A percentile compares a stretch with the other conserved stretches of the same genome.
Conservation (phyloP, 2,797 vertebrate genomes). For the Remorina albescens region DNA sequence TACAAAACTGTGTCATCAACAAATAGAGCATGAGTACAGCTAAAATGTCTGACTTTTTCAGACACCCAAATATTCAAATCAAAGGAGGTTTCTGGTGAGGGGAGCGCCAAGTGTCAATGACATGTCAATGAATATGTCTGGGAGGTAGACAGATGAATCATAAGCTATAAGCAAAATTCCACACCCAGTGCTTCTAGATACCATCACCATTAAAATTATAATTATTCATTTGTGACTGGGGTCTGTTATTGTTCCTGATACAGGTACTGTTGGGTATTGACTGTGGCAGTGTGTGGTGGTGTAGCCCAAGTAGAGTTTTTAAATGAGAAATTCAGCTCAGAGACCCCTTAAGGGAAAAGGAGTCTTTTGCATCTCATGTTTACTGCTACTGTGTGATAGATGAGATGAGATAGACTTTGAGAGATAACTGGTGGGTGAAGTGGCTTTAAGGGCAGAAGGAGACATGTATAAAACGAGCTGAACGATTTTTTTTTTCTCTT, state of each 20-base stretch:
- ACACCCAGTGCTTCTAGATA: no score
- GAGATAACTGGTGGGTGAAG: background rate
- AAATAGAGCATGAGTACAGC: background rate
- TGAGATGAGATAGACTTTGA: no score
- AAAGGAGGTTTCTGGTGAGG: background rate
- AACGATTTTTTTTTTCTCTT: background rate
- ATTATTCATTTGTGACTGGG: no score
- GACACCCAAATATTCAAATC: background rate
- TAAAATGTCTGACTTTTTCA: background rate
- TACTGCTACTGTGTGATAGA: background rate
- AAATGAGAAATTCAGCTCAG: background rate
- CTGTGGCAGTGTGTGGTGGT: background rate
- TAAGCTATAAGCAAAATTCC: no score
- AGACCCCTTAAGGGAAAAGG: background rate
- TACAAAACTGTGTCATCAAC: background rate
- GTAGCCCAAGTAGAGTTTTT: background rate
- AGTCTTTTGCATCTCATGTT: background rate
- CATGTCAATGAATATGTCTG: no score
- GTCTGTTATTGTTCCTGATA: background rate
- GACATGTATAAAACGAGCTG: background rate
- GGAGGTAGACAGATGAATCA: no score
- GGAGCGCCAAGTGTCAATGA: background rate
- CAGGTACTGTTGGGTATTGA: background rate
- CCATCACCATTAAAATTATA: no score
- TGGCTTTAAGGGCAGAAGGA: background rate